Percentiles rank a stretch among this genome's conserved stretches.
Conservation (phyloP, 1,140 invertebrate genomes). For the Augochlora pura region DNA sequence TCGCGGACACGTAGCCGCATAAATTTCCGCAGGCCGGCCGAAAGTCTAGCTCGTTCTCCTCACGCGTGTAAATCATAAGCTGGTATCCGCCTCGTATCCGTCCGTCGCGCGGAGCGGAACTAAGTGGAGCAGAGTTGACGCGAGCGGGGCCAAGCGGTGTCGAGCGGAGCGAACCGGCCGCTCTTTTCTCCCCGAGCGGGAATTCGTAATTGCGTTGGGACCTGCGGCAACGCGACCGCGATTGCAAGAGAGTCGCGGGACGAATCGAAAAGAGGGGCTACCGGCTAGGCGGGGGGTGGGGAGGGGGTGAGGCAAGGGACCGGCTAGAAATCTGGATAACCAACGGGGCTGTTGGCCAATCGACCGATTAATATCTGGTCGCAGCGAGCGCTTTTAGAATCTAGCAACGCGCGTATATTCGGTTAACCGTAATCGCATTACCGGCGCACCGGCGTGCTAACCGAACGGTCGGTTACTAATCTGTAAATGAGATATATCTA, state of each 20-base stretch:
- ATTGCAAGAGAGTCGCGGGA: background rate
- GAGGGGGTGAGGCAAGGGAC: background rate
- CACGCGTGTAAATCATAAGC: conserved; percentile 25
- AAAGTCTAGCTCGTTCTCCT: background rate
- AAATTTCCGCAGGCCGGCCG: conserved; percentile 35
- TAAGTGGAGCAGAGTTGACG: background rate
- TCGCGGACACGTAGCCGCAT: conserved; percentile 11
- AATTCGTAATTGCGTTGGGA: conserved; percentile 19
- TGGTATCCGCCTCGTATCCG: background rate
- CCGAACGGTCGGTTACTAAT: background rate
- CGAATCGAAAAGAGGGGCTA: background rate
- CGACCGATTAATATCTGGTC: conserved; percentile 2
- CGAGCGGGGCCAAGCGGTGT: background rate
- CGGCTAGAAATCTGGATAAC: background rate
- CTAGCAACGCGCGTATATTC: background rate
- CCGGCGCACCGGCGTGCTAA: background rate
- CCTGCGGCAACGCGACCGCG: background rate
- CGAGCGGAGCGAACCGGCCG: background rate
- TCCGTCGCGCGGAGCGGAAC: background rate
- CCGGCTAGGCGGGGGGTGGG: too few species aligned
- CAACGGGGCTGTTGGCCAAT: background rate
- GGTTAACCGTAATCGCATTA: conserved; percentile 6
- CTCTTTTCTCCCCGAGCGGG: background rate
- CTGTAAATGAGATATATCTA: background rate
- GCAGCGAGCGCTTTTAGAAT: background rate